Base-by-base conservation (phyloP, 2,797 vertebrate species). In the Danio jaintianensis region DNA sequence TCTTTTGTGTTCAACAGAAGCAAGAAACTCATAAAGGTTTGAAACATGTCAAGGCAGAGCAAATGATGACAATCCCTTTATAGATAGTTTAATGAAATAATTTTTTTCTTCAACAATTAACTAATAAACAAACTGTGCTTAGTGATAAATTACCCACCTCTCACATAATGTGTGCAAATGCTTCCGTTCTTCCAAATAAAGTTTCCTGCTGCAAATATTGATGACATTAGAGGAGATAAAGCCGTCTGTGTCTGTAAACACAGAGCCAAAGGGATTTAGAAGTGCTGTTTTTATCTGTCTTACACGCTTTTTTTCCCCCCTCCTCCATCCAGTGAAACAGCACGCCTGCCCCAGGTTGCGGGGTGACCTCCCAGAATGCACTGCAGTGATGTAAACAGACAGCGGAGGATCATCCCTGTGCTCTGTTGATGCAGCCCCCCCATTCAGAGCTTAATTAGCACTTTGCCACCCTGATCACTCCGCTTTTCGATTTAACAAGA, bases 401-500 rank as follows among this genome's bases (percentile, higher is more conserved):
- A 86, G 82, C 84, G 70, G 71, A 63, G 75, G 77, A 81, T 84
- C 84, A 83, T 77, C 85, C 79, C 80, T 1, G 22, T 64, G n/a
- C 48, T 45, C 29, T 52, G 66, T 56, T 89, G 90, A 92, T 90
- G 89, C 90, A 88, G 85, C 89, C 89, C 89, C 89, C 82, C 90
- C 89, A 90, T 92, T 93, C 92, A 91, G 87, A 90, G 92, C 90
- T 92, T 94, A 93, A 95, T 95, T 95, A 94, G 92, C 92, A 94
- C 93, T 92, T 93, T 82, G 74, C 78, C 73, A 90, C 89, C 89
- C 89, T 89, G 93, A 94, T 91, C 88, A 88, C 91, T 89, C 90
- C 83, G 82, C 91, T 91, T 92, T 88, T 87, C 88, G 88, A 85
- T 85, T 92, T 92, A 90, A 88, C 90, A 84, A 94, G 94, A 94